These are phyloP conservation scores for Leucosticte australis DNA, from an alignment of 2,113 vertebrate species.

Conservation along the genomic window DNA sequence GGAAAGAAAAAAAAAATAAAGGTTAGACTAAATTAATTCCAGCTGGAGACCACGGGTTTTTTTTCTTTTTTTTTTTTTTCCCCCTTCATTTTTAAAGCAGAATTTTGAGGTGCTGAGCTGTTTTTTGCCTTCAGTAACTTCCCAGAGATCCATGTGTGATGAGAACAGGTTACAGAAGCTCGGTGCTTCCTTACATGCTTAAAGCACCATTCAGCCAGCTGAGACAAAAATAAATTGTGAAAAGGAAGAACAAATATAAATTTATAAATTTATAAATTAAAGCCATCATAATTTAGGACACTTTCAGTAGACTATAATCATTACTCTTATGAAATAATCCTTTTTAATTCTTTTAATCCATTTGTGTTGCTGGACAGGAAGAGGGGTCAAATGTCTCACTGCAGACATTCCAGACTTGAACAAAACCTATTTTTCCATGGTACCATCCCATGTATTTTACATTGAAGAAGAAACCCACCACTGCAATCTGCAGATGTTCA, in stretches of 20 bases:
- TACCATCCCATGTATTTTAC: not conserved
- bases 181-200: not conserved
- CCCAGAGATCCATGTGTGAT: not conserved
- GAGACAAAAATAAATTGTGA: not conserved
- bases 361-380: not conserved
- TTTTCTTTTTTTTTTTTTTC: accelerated
- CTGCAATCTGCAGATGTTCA: not conserved
- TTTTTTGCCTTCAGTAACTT: not conserved
- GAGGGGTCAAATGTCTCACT: not conserved
- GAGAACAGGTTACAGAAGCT: not conserved
- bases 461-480: not conserved
- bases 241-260: not conserved
- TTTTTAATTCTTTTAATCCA: not conserved
- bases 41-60: not conserved
- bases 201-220: not conserved
- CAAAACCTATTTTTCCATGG: not conserved
- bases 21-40: not conserved
- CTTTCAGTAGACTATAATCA: not conserved
- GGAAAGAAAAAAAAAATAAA: not conserved
- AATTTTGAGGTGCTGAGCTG: not conserved
- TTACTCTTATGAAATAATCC: not conserved
- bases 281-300: not conserved
- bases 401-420: not conserved
- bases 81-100: not conserved
- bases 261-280: not conserved